Evolutionary conservation across 2,888 invertebrate species (phyloP), one percentile per base, ranked within the genome.

Genomic region (Andrena marginata): DNA sequence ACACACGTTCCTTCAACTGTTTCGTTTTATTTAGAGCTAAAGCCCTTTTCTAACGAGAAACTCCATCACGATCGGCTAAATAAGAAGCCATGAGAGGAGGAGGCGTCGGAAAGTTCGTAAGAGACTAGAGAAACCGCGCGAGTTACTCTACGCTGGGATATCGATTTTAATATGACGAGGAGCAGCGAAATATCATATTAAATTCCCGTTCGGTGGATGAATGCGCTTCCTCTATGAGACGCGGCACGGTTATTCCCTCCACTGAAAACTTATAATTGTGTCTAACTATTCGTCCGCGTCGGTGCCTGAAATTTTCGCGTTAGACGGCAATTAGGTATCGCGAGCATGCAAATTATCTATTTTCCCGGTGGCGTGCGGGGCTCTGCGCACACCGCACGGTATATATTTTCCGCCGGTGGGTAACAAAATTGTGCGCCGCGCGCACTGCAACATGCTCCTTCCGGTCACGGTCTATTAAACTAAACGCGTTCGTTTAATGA

Each of bases 311-410:
- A 87, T 87, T 87, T 83, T 62, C 70, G 74, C 87, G 77, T 78
- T 80, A 85, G 71, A 87, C 33, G 79, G 76, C 85, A 83, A 87
- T 87, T 87, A 87, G 63, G 71, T 78, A 78, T 86, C 73, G 54
- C 48, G 62, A 69, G 67, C 85, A 77, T 73, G 75, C 75, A 77
- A 84, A 84, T 87, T 87, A 82, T 72, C 63, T 63, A 74, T 70
- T 82, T 62, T 71, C 60, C 42, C 56, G 49, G 42, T 4, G 26
- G 20, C 10, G 42, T 29, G 33, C n/a, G 23, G 31, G 16, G 4
- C 29, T 20, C 56, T 7, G 56, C 3, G 20, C 56, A 56, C 56
- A 23, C n/a, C 8, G 13, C 6, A 8, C 60, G 35, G 42, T 13
- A 8, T 42, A 64, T 31, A 64, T 65, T 72, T 72, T 29, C 42